Evolutionary conservation across 92 coral and sea anemone genomes (phyloP).

Genomic region (Zoanthus sociatus): DNA sequence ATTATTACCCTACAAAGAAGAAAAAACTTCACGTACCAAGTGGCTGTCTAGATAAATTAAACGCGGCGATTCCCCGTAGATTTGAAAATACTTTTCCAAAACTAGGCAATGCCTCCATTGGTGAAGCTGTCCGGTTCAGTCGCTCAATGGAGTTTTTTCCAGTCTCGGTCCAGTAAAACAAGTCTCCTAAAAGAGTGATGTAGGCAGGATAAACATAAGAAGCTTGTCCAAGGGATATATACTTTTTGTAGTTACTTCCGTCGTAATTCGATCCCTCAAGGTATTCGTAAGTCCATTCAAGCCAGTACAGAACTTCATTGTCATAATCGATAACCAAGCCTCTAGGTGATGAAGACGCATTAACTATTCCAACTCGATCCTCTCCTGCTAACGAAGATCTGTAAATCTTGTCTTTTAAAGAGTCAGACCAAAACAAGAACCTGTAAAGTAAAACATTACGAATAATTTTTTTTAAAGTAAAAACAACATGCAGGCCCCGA

Average conservation of each 20-base stretch:
- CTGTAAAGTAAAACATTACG: neutral
- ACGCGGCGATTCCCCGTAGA: constrained; percentile 13
- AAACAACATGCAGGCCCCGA: too few species aligned
- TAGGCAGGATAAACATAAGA: neutral
- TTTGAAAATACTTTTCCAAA: constrained; percentile 9
- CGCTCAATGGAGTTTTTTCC: neutral
- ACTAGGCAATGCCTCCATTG: constrained; percentile 7
- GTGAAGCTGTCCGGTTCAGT: constrained; percentile 9
- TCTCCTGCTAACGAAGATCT: constrained; percentile 36
- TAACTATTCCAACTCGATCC: neutral
- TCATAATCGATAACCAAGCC: constrained; percentile 42
- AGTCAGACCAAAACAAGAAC: constrained; percentile 30
- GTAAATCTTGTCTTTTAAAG: neutral
- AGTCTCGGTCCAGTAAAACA: constrained; percentile 23
- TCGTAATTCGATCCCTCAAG: neutral
- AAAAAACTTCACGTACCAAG: constrained; percentile 4
- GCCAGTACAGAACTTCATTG: neutral
- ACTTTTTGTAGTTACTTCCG: neutral
- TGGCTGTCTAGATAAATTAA: constrained; percentile 29
- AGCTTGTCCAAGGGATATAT: neutral
- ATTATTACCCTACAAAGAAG: too few species aligned
- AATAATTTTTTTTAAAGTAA: neutral
- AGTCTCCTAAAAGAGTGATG: constrained; percentile 10
- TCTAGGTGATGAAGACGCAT: neutral
- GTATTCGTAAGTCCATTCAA: constrained; percentile 9